Base-by-base conservation (phyloP, 1,140 invertebrate genomes). In the Drosophila busckii region DNA sequence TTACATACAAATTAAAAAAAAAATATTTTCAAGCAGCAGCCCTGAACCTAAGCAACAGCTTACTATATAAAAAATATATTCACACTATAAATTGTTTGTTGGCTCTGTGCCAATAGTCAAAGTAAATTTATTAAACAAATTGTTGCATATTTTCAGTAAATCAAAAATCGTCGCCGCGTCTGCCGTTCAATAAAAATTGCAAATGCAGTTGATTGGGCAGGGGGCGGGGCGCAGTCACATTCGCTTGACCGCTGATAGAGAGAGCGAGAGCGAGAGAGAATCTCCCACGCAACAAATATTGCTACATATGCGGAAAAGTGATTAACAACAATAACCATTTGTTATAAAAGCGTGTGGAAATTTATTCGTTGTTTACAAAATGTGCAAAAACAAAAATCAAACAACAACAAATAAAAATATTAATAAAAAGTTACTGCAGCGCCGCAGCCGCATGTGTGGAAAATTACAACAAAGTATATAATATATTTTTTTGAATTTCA, bases 121-220 rank as follows among this genome's bases (percentile, higher is more conserved):
- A n/a, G n/a, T n/a, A n/a, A n/a, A n/a, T n/a, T n/a, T n/a, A n/a
- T n/a, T n/a, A n/a, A n/a, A n/a, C n/a, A n/a, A n/a, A n/a, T n/a
- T n/a, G n/a, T n/a, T n/a, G n/a, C n/a, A n/a, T n/a, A n/a, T n/a
- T n/a, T n/a, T n/a, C n/a, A n/a, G 60, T 62, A 49, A 62, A 66
- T 60, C 60, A 45, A 5, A 49, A 71, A 68, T 63, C 52, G 62
- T 62, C 69, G 56, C 58, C 50, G 49, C 22, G 68, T 73, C 70
- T 75, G 56, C 52, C 69, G 58, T 49, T 56, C 46, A 61, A 69
- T 65, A 59, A 63, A 59, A 54, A 62, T 46, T 23, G 28, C n/a
- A 64, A 61, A 34, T 28, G 17, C 46, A 35, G 9, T n/a, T 15
- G 15, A 4, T 13, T 9, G 8, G 5, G 26, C 7, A 29, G 25